Base-by-base conservation (phyloP, 23 tunicate genomes). In the Phallusia fumigata region DNA sequence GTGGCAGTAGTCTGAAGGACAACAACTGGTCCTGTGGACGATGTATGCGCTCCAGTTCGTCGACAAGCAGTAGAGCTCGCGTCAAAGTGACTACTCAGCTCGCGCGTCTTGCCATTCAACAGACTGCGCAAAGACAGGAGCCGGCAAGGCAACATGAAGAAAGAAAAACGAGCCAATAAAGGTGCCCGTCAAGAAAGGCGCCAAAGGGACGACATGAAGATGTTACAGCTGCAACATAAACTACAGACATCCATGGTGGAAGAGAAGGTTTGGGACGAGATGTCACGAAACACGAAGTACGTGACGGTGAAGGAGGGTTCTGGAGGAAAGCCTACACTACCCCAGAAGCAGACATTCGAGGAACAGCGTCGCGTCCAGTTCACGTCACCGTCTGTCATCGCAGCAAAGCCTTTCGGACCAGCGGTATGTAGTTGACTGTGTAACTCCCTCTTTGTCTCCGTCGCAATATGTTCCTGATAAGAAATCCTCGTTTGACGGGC, bases 1-100 rank as follows among this genome's bases (percentile, higher is more conserved):
- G n/a, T n/a, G n/a, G n/a, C n/a, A n/a, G 58, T 51, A 51, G 58
- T 51, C 58, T 51, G 58, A 51, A 51, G 58, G 58, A 51, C 58
- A 51, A 51, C 58, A 51, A 51, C 15, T 51, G 18, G 58, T 51
- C 58, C 58, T 51, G 58, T 18, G 58, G 58, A 51, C 58, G 58
- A 51, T 13, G 58, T 51, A 51, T 51, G 58, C 58, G 58, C 58
- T 51, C 58, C 18, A 51, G 58, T 51, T 51, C 58, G 15, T 51
- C 58, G 15, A 51, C 58, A 51, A 51, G 58, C 18, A 51, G 58
- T n/a, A n/a, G n/a, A n/a, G n/a, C n/a, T n/a, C n/a, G n/a, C n/a
- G n/a, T n/a, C n/a, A n/a, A n/a, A n/a, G 58, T 18, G 58, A 51
- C 58, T n/a, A 51, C 58, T 51, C 58, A 51, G 58, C 58, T 51